Evolutionary conservation across 1,140 invertebrate species (phyloP).

Genomic region (Heliconius hewitsoni): DNA sequence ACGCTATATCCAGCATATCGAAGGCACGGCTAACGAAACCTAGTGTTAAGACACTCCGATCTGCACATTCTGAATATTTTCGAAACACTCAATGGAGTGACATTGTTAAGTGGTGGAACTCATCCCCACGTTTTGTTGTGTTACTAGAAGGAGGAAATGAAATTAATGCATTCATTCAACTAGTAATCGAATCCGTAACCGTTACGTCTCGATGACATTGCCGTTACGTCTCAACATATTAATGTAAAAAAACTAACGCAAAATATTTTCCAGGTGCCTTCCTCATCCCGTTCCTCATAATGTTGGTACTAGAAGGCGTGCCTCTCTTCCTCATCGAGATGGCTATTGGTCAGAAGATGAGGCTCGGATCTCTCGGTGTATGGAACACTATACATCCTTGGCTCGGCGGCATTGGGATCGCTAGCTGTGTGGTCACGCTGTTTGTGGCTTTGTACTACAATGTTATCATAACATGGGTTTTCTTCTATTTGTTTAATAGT

Average conservation of each 20-base stretch:
- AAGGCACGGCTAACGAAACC: no score
- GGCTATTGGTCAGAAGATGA: constrained; percentile 95
- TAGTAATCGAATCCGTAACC: neutral
- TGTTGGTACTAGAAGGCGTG: constrained; percentile 95
- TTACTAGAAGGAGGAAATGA: neutral
- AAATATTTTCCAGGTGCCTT: constrained; percentile 91
- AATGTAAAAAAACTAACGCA: neutral
- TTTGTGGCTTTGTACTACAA: constrained; percentile 98
- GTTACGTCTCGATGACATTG: neutral
- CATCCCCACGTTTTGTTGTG: neutral
- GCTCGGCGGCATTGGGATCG: constrained; percentile 94
- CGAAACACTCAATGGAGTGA: no score
- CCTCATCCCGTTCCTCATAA: constrained; percentile 97
- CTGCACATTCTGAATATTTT: no score
- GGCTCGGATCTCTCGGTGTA: constrained; percentile 93
- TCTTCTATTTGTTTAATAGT: constrained; percentile 97
- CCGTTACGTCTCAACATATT: no score
- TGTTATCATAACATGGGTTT: constrained; percentile 99
- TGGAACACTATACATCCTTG: constrained; percentile 97
- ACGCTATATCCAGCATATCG: no score
- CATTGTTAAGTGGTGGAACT: neutral
- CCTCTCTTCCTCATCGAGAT: constrained; percentile 96
- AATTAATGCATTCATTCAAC: neutral
- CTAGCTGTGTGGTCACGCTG: constrained; percentile 94
- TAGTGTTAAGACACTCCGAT: neutral